Conservation (phyloP, 2,888 invertebrate genomes). For the Gasteruption jaculator region DNA sequence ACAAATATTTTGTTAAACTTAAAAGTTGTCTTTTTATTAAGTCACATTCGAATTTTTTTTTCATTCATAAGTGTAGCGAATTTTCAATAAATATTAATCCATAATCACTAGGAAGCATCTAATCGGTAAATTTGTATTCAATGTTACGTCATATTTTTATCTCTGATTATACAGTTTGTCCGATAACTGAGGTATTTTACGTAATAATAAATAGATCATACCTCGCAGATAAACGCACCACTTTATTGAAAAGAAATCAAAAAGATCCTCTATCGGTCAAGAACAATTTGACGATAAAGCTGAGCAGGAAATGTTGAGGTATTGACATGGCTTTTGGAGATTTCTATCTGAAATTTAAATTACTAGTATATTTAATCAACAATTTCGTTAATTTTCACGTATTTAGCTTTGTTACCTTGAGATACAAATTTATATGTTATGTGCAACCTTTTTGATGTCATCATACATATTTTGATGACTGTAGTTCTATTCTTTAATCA, state of each 20-base stretch:
- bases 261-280: constrained; percentile 58
- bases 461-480: no score
- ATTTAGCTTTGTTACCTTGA: no score
- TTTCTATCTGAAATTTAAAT: no score
- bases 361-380: no score
- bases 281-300: constrained; percentile 83
- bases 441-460: no score
- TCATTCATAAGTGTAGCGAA: constrained; percentile 47
- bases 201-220: constrained; percentile 82
- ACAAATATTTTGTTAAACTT: no score
- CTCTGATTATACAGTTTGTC: constrained; percentile 89
- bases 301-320: no score
- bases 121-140: constrained; percentile 77
- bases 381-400: no score
- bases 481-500: no score
- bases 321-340: no score
- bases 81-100: constrained; percentile 57
- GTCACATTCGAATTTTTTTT: constrained; percentile 6
- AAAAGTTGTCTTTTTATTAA: neutral
- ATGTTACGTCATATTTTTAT: constrained; percentile 78
- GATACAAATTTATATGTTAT: no score
- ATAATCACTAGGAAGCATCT: constrained; percentile 73
- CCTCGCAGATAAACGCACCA: constrained; percentile 87
- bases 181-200: constrained; percentile 80
- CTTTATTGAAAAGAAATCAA: constrained; percentile 72